These are phyloP conservation scores for Zeuzera pyrina DNA, from an alignment of 2,888 invertebrate species.

Conservation along the genomic window DNA sequence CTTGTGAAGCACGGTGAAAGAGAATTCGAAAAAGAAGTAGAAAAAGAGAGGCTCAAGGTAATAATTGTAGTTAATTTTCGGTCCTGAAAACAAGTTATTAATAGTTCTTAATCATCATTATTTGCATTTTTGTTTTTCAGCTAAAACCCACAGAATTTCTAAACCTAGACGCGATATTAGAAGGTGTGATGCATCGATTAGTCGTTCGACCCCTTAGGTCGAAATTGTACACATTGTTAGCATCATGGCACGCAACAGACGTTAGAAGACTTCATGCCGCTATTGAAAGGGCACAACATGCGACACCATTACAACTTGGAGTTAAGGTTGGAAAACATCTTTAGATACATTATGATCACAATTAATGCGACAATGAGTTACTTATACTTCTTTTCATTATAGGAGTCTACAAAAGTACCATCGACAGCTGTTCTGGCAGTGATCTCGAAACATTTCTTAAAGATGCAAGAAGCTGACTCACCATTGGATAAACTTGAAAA, in stretches of 20 bases:
- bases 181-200: constrained; percentile 93
- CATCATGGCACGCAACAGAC: constrained; percentile 90
- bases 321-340: constrained; percentile 68
- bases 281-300: constrained; percentile 78
- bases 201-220: constrained; percentile 90
- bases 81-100: not conserved
- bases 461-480: constrained; percentile 92
- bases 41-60: constrained; percentile 86
- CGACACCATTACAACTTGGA: constrained; percentile 78
- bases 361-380: not conserved
- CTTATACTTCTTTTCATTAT: constrained; percentile 6
- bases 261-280: constrained; percentile 82
- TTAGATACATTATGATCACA: not conserved
- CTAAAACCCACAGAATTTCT: constrained; percentile 92
- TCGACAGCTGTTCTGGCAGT: constrained; percentile 81
- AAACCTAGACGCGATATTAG: constrained; percentile 95
- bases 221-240: constrained; percentile 87
- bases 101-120: not conserved
- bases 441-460: constrained; percentile 84
- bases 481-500: constrained; percentile 95
- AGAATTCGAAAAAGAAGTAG: constrained; percentile 92
- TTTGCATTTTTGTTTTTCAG: constrained; percentile 40
- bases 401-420: constrained; percentile 84
- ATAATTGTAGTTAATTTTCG: constrained; percentile 9
- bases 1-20: constrained; percentile 96